Conservation (phyloP, 2,888 invertebrate species). For the Patella depressa region DNA sequence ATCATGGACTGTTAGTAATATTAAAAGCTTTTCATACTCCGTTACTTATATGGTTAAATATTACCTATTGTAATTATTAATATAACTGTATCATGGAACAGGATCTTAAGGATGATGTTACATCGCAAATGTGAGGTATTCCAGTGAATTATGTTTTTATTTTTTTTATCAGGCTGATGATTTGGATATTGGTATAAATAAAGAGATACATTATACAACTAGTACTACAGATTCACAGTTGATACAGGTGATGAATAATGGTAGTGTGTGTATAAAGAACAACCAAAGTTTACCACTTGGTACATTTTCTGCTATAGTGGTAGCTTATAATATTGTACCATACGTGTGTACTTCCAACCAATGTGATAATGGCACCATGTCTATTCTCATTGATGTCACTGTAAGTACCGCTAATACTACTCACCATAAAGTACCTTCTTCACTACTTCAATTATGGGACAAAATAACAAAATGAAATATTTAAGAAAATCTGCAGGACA, state of each 20-base stretch:
- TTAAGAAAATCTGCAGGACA: too few species aligned
- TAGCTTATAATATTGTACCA: constrained; percentile 16
- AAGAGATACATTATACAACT: constrained; percentile 8
- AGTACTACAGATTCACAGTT: constrained; percentile 5
- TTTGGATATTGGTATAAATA: constrained; percentile 17
- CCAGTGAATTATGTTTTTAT: too few species aligned
- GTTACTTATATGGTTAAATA: too few species aligned
- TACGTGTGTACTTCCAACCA: background rate
- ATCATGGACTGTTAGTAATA: too few species aligned
- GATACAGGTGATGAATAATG: constrained; percentile 7
- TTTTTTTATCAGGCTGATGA: constrained; percentile 11
- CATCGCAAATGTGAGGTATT: too few species aligned
- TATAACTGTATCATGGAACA: too few species aligned
- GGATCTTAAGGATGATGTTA: too few species aligned
- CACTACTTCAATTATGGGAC: too few species aligned
- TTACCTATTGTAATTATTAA: too few species aligned
- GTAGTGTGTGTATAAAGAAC: constrained; percentile 6
- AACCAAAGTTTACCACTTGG: constrained; percentile 8
- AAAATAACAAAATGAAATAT: too few species aligned
- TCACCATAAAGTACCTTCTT: background rate
- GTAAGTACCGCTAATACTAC: constrained; percentile 3
- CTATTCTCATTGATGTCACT: constrained; percentile 4
- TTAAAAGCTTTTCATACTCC: too few species aligned
- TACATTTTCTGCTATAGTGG: constrained; percentile 5
- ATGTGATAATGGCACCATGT: constrained; percentile 13